These are phyloP conservation scores for Loripinus fragilis DNA, from an alignment of 2,888 invertebrate species.

Conservation along the genomic window DNA sequence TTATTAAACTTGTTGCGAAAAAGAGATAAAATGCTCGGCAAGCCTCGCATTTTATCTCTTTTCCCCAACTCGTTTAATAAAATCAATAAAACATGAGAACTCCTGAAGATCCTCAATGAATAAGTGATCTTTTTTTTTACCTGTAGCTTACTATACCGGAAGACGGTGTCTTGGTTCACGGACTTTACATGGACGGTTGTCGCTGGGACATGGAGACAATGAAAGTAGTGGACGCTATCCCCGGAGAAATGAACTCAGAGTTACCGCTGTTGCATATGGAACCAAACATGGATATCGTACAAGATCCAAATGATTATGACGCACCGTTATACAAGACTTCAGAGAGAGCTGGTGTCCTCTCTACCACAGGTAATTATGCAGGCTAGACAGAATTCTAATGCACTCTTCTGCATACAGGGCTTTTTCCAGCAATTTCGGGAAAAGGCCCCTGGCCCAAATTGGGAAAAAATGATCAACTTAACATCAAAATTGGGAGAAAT, in stretches of 20 bases:
- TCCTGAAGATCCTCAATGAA: too few species aligned
- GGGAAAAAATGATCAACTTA: too few species aligned
- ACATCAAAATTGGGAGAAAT: too few species aligned
- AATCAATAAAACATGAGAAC: too few species aligned
- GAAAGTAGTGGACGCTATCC: constrained; percentile 79
- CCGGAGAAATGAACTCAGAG: constrained; percentile 90
- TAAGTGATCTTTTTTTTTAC: not conserved
- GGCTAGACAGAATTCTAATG: too few species aligned
- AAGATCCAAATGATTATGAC: constrained; percentile 76
- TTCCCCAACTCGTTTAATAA: too few species aligned
- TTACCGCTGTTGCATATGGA: constrained; percentile 89
- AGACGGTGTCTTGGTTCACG: constrained; percentile 84
- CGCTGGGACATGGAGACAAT: constrained; percentile 80
- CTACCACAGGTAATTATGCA: constrained; percentile 85
- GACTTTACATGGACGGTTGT: constrained; percentile 83
- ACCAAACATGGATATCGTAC: constrained; percentile 86
- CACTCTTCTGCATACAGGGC: too few species aligned
- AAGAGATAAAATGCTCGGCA: too few species aligned
- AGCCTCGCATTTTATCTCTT: too few species aligned
- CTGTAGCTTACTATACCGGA: constrained; percentile 73
- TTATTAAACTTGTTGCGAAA: too few species aligned
- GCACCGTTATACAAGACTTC: constrained; percentile 84
- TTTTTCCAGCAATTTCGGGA: too few species aligned
- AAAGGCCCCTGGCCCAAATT: too few species aligned
- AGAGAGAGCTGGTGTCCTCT: constrained; percentile 83